phyloP scores from a whole-genome alignment of 1,140 invertebrate genomes.

The Tigriopus japonicus region DNA sequence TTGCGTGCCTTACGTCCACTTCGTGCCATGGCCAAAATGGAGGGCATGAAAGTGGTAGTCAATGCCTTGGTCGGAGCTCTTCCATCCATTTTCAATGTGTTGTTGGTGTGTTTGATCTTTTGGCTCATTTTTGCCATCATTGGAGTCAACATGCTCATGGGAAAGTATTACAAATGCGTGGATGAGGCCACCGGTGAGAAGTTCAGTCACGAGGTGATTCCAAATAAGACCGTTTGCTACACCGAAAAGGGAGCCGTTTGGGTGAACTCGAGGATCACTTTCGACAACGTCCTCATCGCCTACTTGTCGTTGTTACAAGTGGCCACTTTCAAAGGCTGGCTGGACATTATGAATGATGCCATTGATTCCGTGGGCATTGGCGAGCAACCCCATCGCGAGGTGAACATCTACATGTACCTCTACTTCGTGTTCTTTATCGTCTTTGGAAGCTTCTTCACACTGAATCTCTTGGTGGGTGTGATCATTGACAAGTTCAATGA shows the following conservation, averaged over 20 bases:
- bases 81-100: constrained; percentile 85
- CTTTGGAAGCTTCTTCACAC: constrained; percentile 13
- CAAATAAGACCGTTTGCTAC: constrained; percentile 57
- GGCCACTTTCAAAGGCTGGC: constrained; percentile 66
- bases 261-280: constrained; percentile 93
- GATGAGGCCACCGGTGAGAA: constrained; percentile 52
- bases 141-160: constrained; percentile 69
- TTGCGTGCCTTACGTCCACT: constrained; percentile 29
- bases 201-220: constrained; percentile 64
- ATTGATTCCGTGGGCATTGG: constrained; percentile 80
- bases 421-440: constrained; percentile 53
- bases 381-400: constrained; percentile 76
- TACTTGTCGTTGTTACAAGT: constrained; percentile 96
- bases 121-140: constrained; percentile 83
- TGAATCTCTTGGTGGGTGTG: constrained; percentile 15
- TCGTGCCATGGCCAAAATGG: constrained; percentile 30
- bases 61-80: constrained; percentile 86
- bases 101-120: constrained; percentile 71
- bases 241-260: constrained; percentile 42
- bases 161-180: constrained; percentile 81
- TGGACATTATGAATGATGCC: constrained; percentile 81
- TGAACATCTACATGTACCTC: constrained; percentile 86
- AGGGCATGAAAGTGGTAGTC: constrained; percentile 52
- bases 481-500: constrained; percentile 16
- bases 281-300: constrained; percentile 92